Conservation (phyloP, 2,888 invertebrate genomes). For the Eudasyphora cyanicolor region DNA sequence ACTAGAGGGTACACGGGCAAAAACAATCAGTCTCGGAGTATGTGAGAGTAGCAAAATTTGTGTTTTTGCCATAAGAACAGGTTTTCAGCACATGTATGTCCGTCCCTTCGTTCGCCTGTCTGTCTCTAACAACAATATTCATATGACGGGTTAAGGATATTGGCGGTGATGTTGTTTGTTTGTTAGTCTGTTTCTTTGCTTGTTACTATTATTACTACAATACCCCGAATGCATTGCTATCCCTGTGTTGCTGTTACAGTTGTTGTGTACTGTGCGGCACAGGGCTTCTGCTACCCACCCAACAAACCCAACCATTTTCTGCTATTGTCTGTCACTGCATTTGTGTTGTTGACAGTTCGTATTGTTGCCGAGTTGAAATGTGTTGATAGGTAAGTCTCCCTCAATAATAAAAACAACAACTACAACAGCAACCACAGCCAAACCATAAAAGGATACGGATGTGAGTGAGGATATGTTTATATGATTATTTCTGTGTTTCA, state of each 20-base stretch:
- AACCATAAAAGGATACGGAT: neutral
- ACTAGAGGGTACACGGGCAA: constrained; percentile 1
- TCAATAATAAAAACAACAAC: neutral
- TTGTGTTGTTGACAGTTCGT: constrained; percentile 40
- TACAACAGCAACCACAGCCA: too few species aligned
- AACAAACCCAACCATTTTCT: too few species aligned
- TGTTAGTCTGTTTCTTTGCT: neutral
- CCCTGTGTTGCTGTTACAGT: neutral
- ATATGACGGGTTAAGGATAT: constrained; percentile 2
- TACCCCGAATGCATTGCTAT: neutral
- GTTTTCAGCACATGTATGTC: too few species aligned
- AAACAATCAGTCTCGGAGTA: neutral
- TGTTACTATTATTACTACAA: constrained; percentile 34
- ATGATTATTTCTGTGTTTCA: constrained; percentile 2
- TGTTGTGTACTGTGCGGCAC: neutral
- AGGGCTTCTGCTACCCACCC: too few species aligned
- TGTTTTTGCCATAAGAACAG: too few species aligned
- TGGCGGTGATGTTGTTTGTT: neutral
- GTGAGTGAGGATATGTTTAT: neutral
- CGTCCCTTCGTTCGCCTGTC: neutral
- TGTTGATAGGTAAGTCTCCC: constrained; percentile 24
- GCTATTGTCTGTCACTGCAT: constrained; percentile 18
- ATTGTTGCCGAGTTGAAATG: constrained; percentile 10
- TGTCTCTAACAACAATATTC: neutral
- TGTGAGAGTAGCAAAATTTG: neutral